Base-by-base conservation (phyloP, 2,888 invertebrate genomes). In the Brachyopa scutellaris region DNA sequence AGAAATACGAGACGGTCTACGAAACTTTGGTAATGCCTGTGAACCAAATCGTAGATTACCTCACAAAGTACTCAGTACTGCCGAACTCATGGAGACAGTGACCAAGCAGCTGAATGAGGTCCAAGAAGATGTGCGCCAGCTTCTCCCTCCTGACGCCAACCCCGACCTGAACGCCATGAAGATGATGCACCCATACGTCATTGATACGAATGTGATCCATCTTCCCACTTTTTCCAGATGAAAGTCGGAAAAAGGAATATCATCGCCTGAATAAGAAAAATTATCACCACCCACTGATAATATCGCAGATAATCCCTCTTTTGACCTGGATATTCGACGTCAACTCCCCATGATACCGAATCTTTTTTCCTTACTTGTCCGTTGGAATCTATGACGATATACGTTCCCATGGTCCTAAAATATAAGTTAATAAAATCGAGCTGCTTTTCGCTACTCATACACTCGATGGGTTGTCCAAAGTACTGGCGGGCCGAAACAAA, bases 141-240 rank as follows among this genome's bases (percentile, higher is more conserved):
- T 97, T 17, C 90, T 99, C 69, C 99, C 99, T 0, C 87, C 94
- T 0, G 97, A 99, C 92, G 97, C 98, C 33, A 95, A 96, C 87
- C 93, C 93, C 82, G 99, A 99, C 93, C 91, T 99, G 79, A 94
- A 95, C 88, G 97, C 98, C 2, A 91, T 99, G 87, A 95, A 95
- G 93, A 95, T 99, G 95, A 97, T 97, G 94, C 99, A 99, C 92
- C 99, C 99, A 0, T 99, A 98, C 90, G 93, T 98, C 29, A 98
- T 99, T 85, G 99, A 99, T 88, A 98, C 98, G 0, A 94, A 95
- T 89, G 93, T 97, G 4, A 96, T 98, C n/a, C n/a, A n/a, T n/a
- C n/a, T n/a, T n/a, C n/a, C n/a, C n/a, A n/a, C n/a, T n/a, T n/a
- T n/a, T n/a, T n/a, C n/a, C n/a, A n/a, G n/a, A n/a, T n/a, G n/a